Conservation (phyloP, 2,113 vertebrate species). For the Balaenoptera acutorostrata region DNA sequence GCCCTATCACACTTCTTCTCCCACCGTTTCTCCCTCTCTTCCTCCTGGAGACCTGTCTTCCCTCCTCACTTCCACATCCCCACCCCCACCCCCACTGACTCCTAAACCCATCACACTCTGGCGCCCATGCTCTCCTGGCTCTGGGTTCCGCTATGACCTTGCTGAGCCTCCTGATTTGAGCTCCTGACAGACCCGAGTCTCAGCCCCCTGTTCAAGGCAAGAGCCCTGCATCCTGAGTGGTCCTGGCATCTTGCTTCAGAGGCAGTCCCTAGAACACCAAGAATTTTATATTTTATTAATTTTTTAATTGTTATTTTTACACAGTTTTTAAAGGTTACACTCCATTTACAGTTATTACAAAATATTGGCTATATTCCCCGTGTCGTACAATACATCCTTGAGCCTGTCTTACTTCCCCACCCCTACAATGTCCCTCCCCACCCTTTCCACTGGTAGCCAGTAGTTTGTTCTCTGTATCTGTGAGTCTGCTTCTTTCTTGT, state of each 20-base stretch:
- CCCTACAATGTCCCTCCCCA: neutral
- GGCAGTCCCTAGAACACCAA: neutral
- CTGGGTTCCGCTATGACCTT: neutral
- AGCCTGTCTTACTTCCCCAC: neutral
- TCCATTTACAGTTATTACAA: neutral
- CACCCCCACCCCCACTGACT: neutral
- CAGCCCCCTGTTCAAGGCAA: neutral
- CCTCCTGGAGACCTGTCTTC: neutral
- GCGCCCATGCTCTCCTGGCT: neutral
- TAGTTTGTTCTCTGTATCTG: neutral
- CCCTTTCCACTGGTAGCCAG: neutral
- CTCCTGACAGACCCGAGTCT: neutral
- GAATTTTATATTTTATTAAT: neutral
- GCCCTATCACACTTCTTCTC: neutral
- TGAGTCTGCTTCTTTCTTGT: neutral
- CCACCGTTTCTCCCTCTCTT: no score
- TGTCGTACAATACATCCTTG: neutral
- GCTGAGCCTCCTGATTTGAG: neutral
- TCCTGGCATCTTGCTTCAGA: neutral
- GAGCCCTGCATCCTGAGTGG: neutral
- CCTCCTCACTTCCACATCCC: neutral
- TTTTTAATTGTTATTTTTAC: neutral
- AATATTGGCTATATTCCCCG: neutral
- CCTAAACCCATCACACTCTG: neutral
- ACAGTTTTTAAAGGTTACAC: neutral